Evolutionary conservation across 64 coral and sea anemone species (phyloP), one percentile per base, ranked within the genome.

Genomic region (Montipora capricornis): DNA sequence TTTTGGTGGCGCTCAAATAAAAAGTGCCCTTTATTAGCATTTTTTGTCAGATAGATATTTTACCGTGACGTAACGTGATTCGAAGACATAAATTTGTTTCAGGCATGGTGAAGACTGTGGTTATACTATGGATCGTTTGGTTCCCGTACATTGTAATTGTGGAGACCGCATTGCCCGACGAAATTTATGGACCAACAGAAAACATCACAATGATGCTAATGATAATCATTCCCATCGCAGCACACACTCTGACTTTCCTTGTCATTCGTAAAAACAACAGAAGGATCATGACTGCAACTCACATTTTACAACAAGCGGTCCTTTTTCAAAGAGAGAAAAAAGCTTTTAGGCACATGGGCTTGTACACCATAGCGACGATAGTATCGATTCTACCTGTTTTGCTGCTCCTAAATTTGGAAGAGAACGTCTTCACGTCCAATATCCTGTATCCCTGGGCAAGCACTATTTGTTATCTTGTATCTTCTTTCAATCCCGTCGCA

Each of bases 301-400:
- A 80, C 50, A 55, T 24, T 20, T 55, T 19, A 0, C 78, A 80
- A 11, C 78, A 80, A 22, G 78, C 19, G 50, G 57, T 20, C 5
- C 49, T 80, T 11, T 80, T 57, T 24, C 53, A 58, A 80, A 80
- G 78, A 55, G 78, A 80, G 78, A 80, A 80, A 55, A 80, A 80
- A 11, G 78, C 78, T 8, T 52, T 55, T 1, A 80, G 6, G 10
- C 49, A 80, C 12, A 80, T 80, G 78, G n/a, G 49, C 9, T 80
- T 80, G 17, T 80, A 80, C 78, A 80, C 78, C 4, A 50, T 20
- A 12, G 49, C 49, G 9, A 80, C 78, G 7, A 1, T 80, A 24
- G 7, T 80, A 5, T 80, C 78, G 1, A 55, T 80, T 24, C 49
- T 80, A 0, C 78, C 78, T 2, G 19, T 80, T 9, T 6, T 80